Base-by-base conservation (phyloP, 1,140 invertebrate genomes). In the Campoletis sonorensis region DNA sequence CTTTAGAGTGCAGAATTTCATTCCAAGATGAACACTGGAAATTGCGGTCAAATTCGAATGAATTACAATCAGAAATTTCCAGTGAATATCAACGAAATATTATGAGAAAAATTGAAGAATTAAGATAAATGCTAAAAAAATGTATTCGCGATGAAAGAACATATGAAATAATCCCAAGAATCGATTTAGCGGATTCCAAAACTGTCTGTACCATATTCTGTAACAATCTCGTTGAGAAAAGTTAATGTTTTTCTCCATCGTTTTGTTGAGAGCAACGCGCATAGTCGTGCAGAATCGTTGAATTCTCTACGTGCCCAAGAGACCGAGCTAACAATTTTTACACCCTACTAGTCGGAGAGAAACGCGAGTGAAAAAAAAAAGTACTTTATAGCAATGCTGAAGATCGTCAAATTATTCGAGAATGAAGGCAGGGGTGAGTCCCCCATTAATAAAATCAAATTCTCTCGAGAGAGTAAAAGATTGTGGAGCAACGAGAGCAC, bases 381-480 rank as follows among this genome's bases (percentile, higher is more conserved):
- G 40, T 37, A n/a, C 30, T 71, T 71, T 40, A 30, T 71, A 18
- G n/a, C 30, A 71, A 15, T 71, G 15, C n/a, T 71, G 54, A n/a
- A 58, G 18, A 58, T 58, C 54, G 16, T 21, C 54, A 23, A 58
- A 58, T 58, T 58, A 58, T 58, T 58, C 54, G 54, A 58, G 54
- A 58, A 23, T 58, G 54, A 23, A n/a, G 18, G 21, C 54, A n/a
- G 54, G 49, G 64, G 23, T 5, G 64, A 68, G 21, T 27, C 15
- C 27, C 15, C 33, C 68, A 21, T 72, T 72, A 72, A 72, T 72
- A 72, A 72, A 72, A 72, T 72, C 37, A 64, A 64, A 64, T n/a
- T 54, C 51, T 54, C 51, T 54, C 1, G 61, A 64, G 61, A 64
- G 61, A 64, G 61, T 23, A 15, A 64, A 23, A 64, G 23, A 64